A percentile compares a stretch with the other conserved stretches of the same genome.
Conservation (phyloP, 2,797 vertebrate species). For the Basileuterus tristriatus region DNA sequence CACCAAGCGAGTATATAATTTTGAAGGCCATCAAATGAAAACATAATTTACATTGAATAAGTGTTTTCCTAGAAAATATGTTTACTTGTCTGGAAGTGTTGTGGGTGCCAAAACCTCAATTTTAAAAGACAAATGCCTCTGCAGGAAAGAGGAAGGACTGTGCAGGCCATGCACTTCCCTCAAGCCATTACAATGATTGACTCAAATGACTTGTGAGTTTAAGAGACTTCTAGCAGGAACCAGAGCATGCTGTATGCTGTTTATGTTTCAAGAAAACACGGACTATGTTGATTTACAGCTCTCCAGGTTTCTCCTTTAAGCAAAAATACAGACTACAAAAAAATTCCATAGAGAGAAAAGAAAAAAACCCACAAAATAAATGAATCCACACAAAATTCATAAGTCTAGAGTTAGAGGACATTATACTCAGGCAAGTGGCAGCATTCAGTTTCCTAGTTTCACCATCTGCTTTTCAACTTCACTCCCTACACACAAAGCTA, state of each 20-base stretch:
- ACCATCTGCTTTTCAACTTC: constrained; percentile 28
- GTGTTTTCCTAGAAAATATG: not conserved
- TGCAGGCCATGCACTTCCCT: not conserved
- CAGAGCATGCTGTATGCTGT: not conserved
- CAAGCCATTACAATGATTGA: not conserved
- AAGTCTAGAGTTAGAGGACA: not conserved
- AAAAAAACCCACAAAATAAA: not conserved
- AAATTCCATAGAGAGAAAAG: not conserved
- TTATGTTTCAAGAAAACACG: not conserved
- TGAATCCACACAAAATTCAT: not conserved
- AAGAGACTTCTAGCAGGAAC: constrained; percentile 3
- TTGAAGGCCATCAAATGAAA: not conserved
- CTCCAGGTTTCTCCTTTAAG: not conserved
- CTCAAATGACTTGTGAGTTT: not conserved
- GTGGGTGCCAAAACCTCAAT: not conserved
- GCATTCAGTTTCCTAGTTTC: not conserved
- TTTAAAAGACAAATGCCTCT: not conserved
- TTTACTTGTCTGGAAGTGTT: not conserved
- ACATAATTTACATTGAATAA: not conserved
- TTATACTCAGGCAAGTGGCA: not conserved
- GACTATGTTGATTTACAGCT: not conserved
- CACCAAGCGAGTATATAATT: not conserved
- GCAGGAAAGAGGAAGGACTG: not conserved
- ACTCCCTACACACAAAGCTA: not conserved
- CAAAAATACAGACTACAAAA: not conserved